Evolutionary conservation across 1,140 invertebrate genomes (phyloP), one percentile per base, ranked within the genome.

Genomic region (Lasioglossum baleicum): DNA sequence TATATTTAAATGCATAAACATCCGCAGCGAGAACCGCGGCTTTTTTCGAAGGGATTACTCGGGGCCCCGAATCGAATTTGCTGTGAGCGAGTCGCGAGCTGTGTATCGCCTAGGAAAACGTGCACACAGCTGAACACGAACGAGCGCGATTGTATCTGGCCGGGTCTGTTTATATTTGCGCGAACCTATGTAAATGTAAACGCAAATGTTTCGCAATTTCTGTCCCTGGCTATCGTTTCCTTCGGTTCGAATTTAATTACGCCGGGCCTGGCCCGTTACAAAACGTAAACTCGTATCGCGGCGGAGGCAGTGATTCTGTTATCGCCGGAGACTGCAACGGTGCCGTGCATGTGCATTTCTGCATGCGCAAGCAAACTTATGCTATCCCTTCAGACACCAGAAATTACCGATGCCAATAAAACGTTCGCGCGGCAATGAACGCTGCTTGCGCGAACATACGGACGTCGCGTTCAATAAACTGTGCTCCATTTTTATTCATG

Each of bases 181-280:
- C 77, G 84, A 80, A 85, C 84, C 84, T 84, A 86, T 83, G 88
- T 81, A 90, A 90, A 91, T 87, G 87, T 84, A 81, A 86, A 87
- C 82, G 85, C 81, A 88, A 90, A 90, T 83, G 83, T 85, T 88
- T 79, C 78, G 83, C 86, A 86, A 91, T 91, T 92, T 91, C 88
- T 87, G 88, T 83, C 88, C 89, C 35, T 35, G 88, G 89, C 91
- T 90, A 92, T 91, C 87, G 86, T 90, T 90, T 91, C 83, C 88
- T 82, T 68, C 81, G 83, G 76, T 85, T 80, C 56, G 65, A 85
- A 86, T 89, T 87, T 88, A 87, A 89, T 89, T 88, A 81, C 85
- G 66, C 68, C 76, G 63, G 51, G 51, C 68, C 53, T 63, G 79
- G 48, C 65, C 17, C 48, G 74, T 82, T 85, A 75, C 70, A 79